phyloP scores from a whole-genome alignment of 1,140 invertebrate species.

The Dysdera silvatica region DNA sequence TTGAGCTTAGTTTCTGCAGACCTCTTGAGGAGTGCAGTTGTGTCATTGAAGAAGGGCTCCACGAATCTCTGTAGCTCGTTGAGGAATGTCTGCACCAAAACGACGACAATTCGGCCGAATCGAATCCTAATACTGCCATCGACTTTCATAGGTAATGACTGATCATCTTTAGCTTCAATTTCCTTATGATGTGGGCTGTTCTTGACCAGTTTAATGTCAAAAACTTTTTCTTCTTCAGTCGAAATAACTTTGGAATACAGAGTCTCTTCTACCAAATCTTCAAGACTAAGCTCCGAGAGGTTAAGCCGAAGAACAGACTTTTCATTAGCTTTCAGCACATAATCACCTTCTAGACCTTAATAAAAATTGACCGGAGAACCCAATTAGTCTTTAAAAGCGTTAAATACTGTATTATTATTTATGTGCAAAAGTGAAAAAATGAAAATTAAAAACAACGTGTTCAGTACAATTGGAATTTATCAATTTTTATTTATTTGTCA shows the following conservation, averaged over 20 bases:
- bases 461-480: too few relatives aligned
- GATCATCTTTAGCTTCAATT: conserved; percentile 32
- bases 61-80: conserved; percentile 63
- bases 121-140: conserved; percentile 62
- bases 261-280: conserved; percentile 65
- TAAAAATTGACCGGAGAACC: too few relatives aligned
- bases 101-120: conserved; percentile 61
- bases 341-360: conserved; percentile 60
- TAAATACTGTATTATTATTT: too few relatives aligned
- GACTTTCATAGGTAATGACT: conserved; percentile 48
- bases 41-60: conserved; percentile 53
- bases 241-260: conserved; percentile 66
- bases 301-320: conserved; percentile 62
- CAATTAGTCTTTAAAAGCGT: too few relatives aligned
- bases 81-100: conserved; percentile 61
- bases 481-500: too few relatives aligned
- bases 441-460: too few relatives aligned
- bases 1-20: conserved; percentile 27
- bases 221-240: conserved; percentile 65
- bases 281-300: conserved; percentile 57
- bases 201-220: conserved; percentile 61
- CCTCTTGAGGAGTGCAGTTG: conserved; percentile 42
- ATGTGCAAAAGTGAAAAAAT: too few relatives aligned
- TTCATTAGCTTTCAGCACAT: conserved; percentile 69
- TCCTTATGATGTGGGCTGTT: conserved; percentile 53